Percentiles rank a stretch among this genome's conserved stretches.
These are phyloP conservation scores for Rhinoraja longicauda DNA, from an alignment of 2,797 vertebrate species.

Conservation along the genomic window DNA sequence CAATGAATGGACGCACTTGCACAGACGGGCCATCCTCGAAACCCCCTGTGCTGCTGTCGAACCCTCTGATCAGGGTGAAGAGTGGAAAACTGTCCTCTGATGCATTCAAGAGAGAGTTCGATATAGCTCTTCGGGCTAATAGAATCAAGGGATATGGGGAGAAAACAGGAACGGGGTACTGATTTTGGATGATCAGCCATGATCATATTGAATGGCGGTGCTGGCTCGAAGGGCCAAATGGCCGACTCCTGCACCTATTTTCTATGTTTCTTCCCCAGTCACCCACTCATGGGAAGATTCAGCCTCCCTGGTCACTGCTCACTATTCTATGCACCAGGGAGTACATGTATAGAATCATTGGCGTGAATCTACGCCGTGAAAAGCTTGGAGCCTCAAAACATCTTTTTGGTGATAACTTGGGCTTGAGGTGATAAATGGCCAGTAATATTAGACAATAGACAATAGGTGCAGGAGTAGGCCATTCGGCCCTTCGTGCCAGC, in stretches of 20 bases:
- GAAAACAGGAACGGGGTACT: too few relatives aligned
- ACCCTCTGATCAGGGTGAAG: too few relatives aligned
- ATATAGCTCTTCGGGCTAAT: too few relatives aligned
- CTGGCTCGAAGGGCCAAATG: too few relatives aligned
- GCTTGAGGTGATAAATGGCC: background rate
- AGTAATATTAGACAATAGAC: background rate
- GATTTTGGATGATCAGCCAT: too few relatives aligned
- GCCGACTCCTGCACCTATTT: too few relatives aligned
- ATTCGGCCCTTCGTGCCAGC: too few relatives aligned
- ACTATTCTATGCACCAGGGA: background rate
- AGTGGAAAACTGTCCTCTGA: background rate
- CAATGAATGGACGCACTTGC: background rate
- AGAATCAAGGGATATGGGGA: too few relatives aligned
- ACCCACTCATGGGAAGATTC: background rate
- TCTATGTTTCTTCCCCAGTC: background rate
- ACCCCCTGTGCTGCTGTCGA: background rate
- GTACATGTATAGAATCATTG: background rate
- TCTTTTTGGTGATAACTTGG: background rate
- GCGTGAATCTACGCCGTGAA: background rate
- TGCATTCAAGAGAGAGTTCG: too few relatives aligned
- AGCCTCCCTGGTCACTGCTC: background rate
- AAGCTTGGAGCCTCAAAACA: background rate
- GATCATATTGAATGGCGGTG: too few relatives aligned
- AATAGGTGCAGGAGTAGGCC: too few relatives aligned
- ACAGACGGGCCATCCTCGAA: background rate